Base-by-base conservation (phyloP, 2,113 vertebrate species). In the Hippocampus barbouri region DNA sequence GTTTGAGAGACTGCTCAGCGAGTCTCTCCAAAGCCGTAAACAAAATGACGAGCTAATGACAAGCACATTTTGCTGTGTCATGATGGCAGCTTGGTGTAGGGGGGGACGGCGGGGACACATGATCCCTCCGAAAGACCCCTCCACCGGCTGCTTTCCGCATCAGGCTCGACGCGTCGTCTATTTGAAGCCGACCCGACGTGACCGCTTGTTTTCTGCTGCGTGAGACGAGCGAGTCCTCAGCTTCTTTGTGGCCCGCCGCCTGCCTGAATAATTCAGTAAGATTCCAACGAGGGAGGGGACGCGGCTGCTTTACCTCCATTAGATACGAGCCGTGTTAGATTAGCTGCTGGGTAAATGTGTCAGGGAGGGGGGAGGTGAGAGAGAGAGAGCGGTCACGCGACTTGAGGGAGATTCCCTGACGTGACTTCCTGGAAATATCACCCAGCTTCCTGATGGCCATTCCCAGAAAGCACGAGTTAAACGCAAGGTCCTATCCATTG, bases 371-470 rank as follows among this genome's bases (percentile, higher is more conserved):
- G n/a, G n/a, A n/a, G n/a, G n/a, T n/a, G n/a, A n/a, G n/a, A 3
- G 30, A 41, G 38, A 64, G 68, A 68, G 27, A 63, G 23, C 8
- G 16, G 70, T 88, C 88, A 89, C 69, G 53, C 88, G 89, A 90
- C 85, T 71, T 30, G 45, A 73, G 74, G 87, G 88, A 90, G 82
- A 83, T 84, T 87, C 83, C 85, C 79, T 90, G 89, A 88, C 83
- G 64, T 87, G 88, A 89, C 80, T 89, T 76, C 82, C 87, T 83
- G 88, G 88, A 92, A 92, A 38, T 73, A 20, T 51, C 70, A 81
- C 70, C 74, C 71, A 66, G 73, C 84, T 72, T 81, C 74, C 47
- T 79, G 72, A 88, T 56, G 76, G 63, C 14, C 47, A 74, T 92
- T 91, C 87, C 89, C 86, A 89, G 88, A 91, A 89, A 79, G 82